Evolutionary conservation across 2,888 invertebrate genomes (phyloP).

Genomic region (Molorchus minor): DNA sequence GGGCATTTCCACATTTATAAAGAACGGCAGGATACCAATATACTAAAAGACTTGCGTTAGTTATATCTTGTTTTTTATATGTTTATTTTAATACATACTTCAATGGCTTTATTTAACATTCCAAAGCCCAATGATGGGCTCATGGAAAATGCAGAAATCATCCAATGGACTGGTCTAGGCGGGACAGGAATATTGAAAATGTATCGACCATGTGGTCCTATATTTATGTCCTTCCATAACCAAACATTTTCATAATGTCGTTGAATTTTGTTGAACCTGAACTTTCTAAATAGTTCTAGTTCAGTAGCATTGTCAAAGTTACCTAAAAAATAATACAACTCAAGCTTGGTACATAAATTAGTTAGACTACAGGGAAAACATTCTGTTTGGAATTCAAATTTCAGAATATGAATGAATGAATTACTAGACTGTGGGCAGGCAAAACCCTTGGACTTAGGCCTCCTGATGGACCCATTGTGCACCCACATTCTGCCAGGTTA

Average conservation of each 20-base stretch:
- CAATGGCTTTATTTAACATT: conserved; percentile 81
- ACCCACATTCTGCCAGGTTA: too few relatives aligned
- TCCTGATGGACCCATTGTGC: too few relatives aligned
- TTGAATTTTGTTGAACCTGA: conserved; percentile 87
- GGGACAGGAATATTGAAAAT: conserved; percentile 90
- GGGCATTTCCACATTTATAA: conserved; percentile 94
- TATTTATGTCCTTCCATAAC: conserved; percentile 94
- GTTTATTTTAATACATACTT: conserved; percentile 62
- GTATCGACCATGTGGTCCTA: conserved; percentile 88
- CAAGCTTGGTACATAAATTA: too few relatives aligned
- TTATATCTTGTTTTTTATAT: conserved; percentile 17
- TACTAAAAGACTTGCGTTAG: conserved; percentile 67
- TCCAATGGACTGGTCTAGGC: conserved; percentile 87
- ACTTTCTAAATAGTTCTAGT: conserved; percentile 78
- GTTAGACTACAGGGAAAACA: too few relatives aligned
- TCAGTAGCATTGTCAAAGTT: conserved; percentile 73
- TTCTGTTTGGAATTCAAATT: too few relatives aligned
- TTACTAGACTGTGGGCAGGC: too few relatives aligned
- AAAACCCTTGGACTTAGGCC: too few relatives aligned
- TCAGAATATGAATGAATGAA: too few relatives aligned
- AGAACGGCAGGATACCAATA: conserved; percentile 90
- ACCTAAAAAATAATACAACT: too few relatives aligned
- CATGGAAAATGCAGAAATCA: conserved; percentile 91
- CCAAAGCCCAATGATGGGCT: conserved; percentile 88
- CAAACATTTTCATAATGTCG: conserved; percentile 94